Base-by-base conservation (phyloP, 2,888 invertebrate species). In the Cancer borealis region DNA sequence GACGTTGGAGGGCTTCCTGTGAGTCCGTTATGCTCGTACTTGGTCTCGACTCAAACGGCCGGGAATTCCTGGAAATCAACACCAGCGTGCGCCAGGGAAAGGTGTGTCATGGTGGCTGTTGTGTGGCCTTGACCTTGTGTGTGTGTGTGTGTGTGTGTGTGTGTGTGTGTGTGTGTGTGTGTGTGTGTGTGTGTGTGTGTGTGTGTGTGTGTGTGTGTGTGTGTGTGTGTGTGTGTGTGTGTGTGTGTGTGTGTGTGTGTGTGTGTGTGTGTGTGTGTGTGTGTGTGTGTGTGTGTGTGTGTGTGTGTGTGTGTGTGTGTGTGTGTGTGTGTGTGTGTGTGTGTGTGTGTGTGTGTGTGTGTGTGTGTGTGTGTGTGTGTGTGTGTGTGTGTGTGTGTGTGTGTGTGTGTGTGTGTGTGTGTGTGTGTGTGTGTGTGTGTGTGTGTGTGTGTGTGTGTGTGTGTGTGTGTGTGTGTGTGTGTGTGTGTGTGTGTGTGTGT, bases 191-290 rank as follows among this genome's bases (percentile, higher is more conserved):
- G n/a, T 84, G n/a, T 84, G 1, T 84, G n/a, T 84, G n/a, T 84
- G n/a, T 84, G 1, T 84, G n/a, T 84, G n/a, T n/a, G n/a, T 84
- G n/a, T 84, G 12, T n/a, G 1, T 84, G n/a, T 84, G n/a, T 90
- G 54, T 90, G 54, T 90, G 54, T 90, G 54, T 90, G 54, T 90
- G 54, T 90, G 54, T 90, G 54, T 90, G 54, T 90, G 54, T 90
- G 54, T 90, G 54, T 90, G 54, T 90, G 54, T 90, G 54, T 90
- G 54, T 90, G 54, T 90, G 54, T 90, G 54, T 90, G 54, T 90
- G 54, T 90, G 54, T 90, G 54, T 90, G 54, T 90, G n/a, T 90
- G 45, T 45, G 54, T 90, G 54, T 90, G 54, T 90, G 54, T 45
- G 54, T 90, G 54, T 90, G 54, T 90, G 54, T 90, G 54, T 90